Conservation (phyloP, 2,113 vertebrate species). For the Tenebrosternarchus preto region DNA sequence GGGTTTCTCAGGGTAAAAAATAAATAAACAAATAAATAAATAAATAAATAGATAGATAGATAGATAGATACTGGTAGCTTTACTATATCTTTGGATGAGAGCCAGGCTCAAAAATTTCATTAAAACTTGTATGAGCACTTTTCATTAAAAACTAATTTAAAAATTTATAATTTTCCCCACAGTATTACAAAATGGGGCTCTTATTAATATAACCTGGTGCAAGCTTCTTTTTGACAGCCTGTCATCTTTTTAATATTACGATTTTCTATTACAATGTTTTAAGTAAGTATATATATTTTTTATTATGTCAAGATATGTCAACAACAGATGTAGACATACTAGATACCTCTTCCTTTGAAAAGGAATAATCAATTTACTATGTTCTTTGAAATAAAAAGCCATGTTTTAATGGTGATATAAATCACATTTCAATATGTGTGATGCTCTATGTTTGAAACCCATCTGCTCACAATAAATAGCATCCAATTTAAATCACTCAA, state of each 20-base stretch:
- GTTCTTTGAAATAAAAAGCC: not conserved
- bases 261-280: not conserved
- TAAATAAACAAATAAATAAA: no score
- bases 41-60: no score
- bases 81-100: no score
- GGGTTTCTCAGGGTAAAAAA: no score
- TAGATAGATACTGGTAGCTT: no score
- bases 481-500: conserved; percentile 1
- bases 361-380: not conserved
- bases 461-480: not conserved
- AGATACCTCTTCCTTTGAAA: not conserved
- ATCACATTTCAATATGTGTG: not conserved
- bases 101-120: not conserved
- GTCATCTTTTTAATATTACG: not conserved
- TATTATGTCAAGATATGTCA: conserved; percentile 1
- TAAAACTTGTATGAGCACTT: not conserved
- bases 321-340: not conserved
- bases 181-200: not conserved
- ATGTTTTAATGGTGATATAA: not conserved
- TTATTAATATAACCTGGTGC: not conserved
- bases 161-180: not conserved
- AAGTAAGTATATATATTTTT: not conserved
- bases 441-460: not conserved
- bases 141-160: not conserved
- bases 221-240: not conserved